Conservation (phyloP, 2,113 vertebrate species). For the Phalacrocorax aristotelis region DNA sequence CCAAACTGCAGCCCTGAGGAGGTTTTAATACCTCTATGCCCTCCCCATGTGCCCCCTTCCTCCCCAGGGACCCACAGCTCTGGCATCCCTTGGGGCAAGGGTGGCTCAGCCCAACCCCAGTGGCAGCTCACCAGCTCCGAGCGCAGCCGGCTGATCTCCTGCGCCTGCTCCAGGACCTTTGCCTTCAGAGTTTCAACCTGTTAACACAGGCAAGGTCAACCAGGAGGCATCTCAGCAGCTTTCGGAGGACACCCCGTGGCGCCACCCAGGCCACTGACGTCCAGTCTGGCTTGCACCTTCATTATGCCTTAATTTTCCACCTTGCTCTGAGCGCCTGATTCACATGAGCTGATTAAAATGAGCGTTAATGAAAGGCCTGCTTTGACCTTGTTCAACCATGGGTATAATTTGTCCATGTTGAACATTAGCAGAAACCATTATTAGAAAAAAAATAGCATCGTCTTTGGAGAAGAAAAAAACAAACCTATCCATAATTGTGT, state of each 20-base stretch:
- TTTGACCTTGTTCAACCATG: background rate
- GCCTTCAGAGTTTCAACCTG: slow-evolving; percentile 89
- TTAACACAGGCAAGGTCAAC: background rate
- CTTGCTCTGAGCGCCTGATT: background rate
- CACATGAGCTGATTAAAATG: background rate
- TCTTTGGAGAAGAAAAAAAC: background rate
- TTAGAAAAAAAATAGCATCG: background rate
- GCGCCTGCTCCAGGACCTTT: slow-evolving; percentile 82
- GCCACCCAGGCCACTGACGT: background rate
- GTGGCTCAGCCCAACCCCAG: background rate
- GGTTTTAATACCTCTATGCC: rapidly evolving
- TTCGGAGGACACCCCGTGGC: rapidly evolving
- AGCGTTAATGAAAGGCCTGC: slow-evolving; percentile 46
- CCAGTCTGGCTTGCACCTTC: background rate
- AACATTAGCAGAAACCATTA: slow-evolving; percentile 12
- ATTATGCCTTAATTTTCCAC: background rate
- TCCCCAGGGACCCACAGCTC: background rate
- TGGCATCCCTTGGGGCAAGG: rapidly evolving
- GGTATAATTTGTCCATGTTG: slow-evolving; percentile 18
- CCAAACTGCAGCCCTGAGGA: background rate
- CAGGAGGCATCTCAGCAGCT: background rate
- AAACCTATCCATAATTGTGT: background rate
- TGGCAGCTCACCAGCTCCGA: slow-evolving; percentile 82
- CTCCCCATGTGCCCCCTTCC: rapidly evolving
- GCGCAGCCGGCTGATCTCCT: slow-evolving; percentile 87